phyloP scores from a whole-genome alignment of 2,888 invertebrate genomes.

The Cheilosia scutellata region DNA sequence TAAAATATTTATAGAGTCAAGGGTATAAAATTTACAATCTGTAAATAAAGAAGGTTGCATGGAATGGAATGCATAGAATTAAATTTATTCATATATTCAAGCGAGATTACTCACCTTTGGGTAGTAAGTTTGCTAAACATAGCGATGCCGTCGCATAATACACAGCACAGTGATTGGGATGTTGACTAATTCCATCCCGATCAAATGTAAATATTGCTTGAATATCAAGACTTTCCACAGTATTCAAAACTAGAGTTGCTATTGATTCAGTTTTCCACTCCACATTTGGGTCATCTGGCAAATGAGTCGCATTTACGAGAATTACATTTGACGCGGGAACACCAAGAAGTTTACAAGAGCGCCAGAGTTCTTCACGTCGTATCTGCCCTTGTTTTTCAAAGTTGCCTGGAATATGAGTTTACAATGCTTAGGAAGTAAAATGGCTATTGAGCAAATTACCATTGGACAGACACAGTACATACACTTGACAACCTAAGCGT shows the following conservation, averaged over 20 bases:
- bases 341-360: slow-evolving; percentile 92
- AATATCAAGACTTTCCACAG: slow-evolving; percentile 90
- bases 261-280: slow-evolving; percentile 90
- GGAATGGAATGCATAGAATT: background rate
- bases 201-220: slow-evolving; percentile 97
- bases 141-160: slow-evolving; percentile 92
- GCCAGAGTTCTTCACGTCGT: slow-evolving; percentile 92
- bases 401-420: slow-evolving; percentile 85
- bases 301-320: slow-evolving; percentile 88
- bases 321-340: slow-evolving; percentile 91
- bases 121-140: slow-evolving; percentile 90
- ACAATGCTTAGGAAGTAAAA: background rate
- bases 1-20: slow-evolving; percentile 93
- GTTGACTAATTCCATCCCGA: slow-evolving; percentile 95
- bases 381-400: slow-evolving; percentile 87
- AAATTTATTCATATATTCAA: slow-evolving; percentile 69
- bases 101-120: slow-evolving; percentile 86
- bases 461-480: slow-evolving; percentile 93
- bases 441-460: slow-evolving; percentile 85
- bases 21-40: slow-evolving; percentile 93
- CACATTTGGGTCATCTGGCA: slow-evolving; percentile 91
- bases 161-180: slow-evolving; percentile 95
- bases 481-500: slow-evolving; percentile 88
- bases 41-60: slow-evolving; percentile 80
- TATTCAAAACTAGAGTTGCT: slow-evolving; percentile 87